Percentiles rank a stretch among this genome's conserved stretches.
Evolutionary conservation across 2,888 invertebrate species (phyloP).

Genomic region (Eretmocerus hayati): DNA sequence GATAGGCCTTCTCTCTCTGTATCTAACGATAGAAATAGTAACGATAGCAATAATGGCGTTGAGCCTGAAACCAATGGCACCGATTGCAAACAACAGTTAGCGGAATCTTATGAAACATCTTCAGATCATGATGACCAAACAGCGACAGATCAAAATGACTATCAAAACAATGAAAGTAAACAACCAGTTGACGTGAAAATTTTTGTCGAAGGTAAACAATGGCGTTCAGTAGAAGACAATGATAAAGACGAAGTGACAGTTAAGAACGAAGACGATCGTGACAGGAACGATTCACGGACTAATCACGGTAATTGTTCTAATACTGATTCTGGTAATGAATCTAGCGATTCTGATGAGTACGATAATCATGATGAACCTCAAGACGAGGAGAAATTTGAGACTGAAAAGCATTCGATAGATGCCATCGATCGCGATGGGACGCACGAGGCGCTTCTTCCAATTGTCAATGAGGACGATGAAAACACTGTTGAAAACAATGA

Average conservation of each 20-base stretch:
- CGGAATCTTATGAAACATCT: conserved; percentile 10
- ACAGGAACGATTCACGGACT: neutral
- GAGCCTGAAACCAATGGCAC: conserved; percentile 17
- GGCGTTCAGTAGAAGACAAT: conserved; percentile 9
- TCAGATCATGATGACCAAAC: neutral
- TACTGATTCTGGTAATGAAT: neutral
- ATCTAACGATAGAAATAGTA: conserved; percentile 18
- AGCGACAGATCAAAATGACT: neutral
- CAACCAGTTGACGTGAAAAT: conserved; percentile 11
- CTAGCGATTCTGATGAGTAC: conserved; percentile 1
- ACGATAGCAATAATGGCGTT: conserved; percentile 13
- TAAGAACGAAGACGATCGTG: conserved; percentile 8
- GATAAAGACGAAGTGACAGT: conserved; percentile 1
- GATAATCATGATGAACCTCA: conserved; percentile 9
- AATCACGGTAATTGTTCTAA: neutral
- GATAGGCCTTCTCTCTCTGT: conserved; percentile 21
- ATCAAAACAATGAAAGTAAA: neutral
- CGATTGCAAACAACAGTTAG: conserved; percentile 18
- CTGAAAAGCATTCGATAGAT: conserved; percentile 10
- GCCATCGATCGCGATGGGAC: neutral
- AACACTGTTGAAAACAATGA: neutral
- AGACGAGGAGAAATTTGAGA: conserved; percentile 22
- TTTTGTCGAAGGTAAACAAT: conserved; percentile 20
- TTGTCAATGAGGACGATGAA: conserved; percentile 4
- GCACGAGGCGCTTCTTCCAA: neutral